Evolutionary conservation across 1,140 invertebrate genomes (phyloP), one percentile per base, ranked within the genome.

Genomic region (Drosophila teissieri): DNA sequence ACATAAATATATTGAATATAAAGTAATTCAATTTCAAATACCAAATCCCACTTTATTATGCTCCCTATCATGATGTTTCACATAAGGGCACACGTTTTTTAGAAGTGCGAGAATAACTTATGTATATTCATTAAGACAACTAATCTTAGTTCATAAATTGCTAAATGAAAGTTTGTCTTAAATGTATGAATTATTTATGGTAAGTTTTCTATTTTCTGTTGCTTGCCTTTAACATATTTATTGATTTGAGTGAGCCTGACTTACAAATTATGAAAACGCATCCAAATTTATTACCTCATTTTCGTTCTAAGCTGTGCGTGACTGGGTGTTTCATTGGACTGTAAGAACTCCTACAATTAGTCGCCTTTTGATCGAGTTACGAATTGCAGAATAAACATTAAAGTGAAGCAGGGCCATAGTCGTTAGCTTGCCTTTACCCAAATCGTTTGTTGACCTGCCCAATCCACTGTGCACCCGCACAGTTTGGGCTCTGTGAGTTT

Each of bases 401-500:
- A 24, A 31, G 31, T 14, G n/a, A 68, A 44, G 15, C 27, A n/a
- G 49, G 42, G 15, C 12, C 11, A 31, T 15, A 11, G 17, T 46
- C 15, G 42, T 39, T 63, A 36, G 46, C 49, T 15, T 42, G 51
- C 22, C 10, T 51, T 36, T 0, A 44, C 51, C n/a, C 36, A 37
- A 51, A 64, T 24, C 27, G 4, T 34, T 56, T 68, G 49, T 69
- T 70, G 48, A 69, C 67, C 42, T 24, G 14, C n/a, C 3, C 22
- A 65, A 17, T 42, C 49, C 67, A 53, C 37, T 65, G 60, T 63
- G 64, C 45, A 10, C 45, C 37, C 34, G 36, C 34, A 52, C 60
- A n/a, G 46, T 37, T 40, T 10, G 55, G 34, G 70, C 48, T 42
- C 52, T 74, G 34, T 40, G 45, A 31, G 72, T 55, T 62, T 75